Conservation (phyloP, 2,797 vertebrate genomes). For the Propithecus deckenii region DNA sequence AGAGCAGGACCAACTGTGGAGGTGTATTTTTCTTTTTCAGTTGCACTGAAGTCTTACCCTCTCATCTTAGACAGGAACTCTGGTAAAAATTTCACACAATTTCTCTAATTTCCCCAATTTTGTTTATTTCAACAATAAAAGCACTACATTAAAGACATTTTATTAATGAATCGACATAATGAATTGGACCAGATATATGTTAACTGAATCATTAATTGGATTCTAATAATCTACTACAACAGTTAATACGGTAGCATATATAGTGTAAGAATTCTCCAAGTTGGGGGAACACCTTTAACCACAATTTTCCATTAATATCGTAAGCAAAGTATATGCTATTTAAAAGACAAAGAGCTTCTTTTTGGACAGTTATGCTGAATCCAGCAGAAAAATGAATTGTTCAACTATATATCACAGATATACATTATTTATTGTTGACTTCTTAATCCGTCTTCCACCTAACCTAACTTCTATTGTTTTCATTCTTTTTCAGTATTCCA, state of each 20-base stretch:
- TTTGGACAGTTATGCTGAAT: background rate
- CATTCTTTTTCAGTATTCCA: background rate
- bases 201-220: background rate
- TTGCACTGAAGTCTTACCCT: background rate
- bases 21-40: background rate
- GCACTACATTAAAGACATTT: slow-evolving; percentile 29
- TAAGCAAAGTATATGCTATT: slow-evolving; percentile 49
- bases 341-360: slow-evolving; percentile 72
- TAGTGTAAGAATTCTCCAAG: background rate
- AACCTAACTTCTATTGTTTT: background rate
- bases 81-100: background rate
- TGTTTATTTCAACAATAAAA: slow-evolving; percentile 67
- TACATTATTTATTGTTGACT: background rate
- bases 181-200: background rate
- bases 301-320: slow-evolving; percentile 26
- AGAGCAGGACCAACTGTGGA: background rate
- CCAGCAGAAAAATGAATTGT: slow-evolving; percentile 21
- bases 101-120: background rate
- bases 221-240: background rate
- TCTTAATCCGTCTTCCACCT: background rate
- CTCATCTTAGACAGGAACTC: background rate
- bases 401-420: background rate
- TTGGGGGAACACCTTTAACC: background rate
- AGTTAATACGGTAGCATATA: background rate
- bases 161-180: slow-evolving; percentile 18